Base-by-base conservation (phyloP, 1,140 invertebrate species). In the Nasonia giraulti region DNA sequence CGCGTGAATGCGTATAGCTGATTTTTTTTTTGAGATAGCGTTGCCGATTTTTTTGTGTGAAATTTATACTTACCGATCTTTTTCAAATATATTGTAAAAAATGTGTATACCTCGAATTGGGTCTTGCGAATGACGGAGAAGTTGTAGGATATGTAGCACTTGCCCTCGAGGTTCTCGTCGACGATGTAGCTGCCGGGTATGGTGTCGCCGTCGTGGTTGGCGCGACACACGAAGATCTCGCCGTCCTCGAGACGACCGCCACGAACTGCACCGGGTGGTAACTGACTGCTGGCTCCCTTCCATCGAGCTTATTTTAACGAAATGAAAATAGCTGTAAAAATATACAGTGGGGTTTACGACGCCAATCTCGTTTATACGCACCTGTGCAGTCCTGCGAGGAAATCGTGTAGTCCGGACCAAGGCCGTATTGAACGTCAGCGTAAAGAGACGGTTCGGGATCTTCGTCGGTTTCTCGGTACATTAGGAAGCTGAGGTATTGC, bases 361-460 rank as follows among this genome's bases (percentile, higher is more conserved):
- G 27, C 27, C 1, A 1, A 27, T 27, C 27, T 27, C 27, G 27
- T 27, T 27, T 27, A 71, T 27, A 71, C 69, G 27, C 14, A 86
- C 82, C 62, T 14, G 76, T 83, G 73, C 85, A 80, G 23, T 83
- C 85, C 76, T 86, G 82, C 27, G 85, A 83, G 8, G 77, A 78
- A 17, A 86, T 40, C 0, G 82, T 74, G n/a, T 86, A 86, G 68
- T 86, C 77, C 10, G 85, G 77, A 69, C 82, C 85, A 74, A 86
- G 85, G 17, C 76, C 85, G 50, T 79, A 80, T 55, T 86, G 82
- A 33, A 86, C 77, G 40, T 86, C 82, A 55, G 74, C 78, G n/a
- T 66, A 84, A 27, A 78, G 55, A 12, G 44, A 80, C 8, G 82
- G 40, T 71, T 83, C 85, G 0, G 33, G 66, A 76, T 86, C 75